Evolutionary conservation across 2,888 invertebrate species (phyloP), one percentile per base, ranked within the genome.

Genomic region (Caenorhabditis zanzibari): DNA sequence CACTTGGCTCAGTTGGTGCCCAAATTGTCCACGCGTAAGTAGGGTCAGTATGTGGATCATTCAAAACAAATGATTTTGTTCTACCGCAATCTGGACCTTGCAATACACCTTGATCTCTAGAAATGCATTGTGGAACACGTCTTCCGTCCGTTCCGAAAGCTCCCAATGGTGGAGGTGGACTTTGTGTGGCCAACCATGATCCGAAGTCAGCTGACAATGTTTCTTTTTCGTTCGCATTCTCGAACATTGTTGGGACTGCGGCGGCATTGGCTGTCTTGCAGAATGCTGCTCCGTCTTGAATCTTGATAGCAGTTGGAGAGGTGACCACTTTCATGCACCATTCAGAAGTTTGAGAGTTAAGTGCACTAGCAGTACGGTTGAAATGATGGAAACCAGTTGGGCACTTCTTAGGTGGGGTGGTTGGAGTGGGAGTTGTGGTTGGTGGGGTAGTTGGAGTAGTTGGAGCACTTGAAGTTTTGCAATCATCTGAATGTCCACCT

Each of bases 61-160:
- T 5, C 19, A 77, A 19, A 14, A 14, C 19, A 56, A 63, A 77
- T 32, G 52, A 7, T 2, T 52, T 52, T 0, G 41, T 32, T 52
- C 19, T 5, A 19, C n/a, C 24, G 63, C 77, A 77, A 6, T 35
- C 69, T 14, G 19, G 26, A 28, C 69, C 19, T 2, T 71, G 44
- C 28, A 77, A 22, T 24, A 71, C 35, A 12, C 54, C 61, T 16
- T 12, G 14, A 44, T 77, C 61, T 16, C 32, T 61, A 0, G 54
- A 44, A 10, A 44, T 35, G 41, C 77, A 77, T 2, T 47, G 32
- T 3, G 44, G 0, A 22, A 54, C 54, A 19, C 69, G 68, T 47
- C 35, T 38, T 63, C 77, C 77, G 44, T 77, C 77, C 19, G 71
- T 52, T 16, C 63, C 77, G 22, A 77, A 35, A 0, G 77, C 52